A percentile compares a stretch with the other conserved stretches of the same genome.
Evolutionary conservation across 2,797 vertebrate species (phyloP).

Genomic region (Diplodus puntazzo): DNA sequence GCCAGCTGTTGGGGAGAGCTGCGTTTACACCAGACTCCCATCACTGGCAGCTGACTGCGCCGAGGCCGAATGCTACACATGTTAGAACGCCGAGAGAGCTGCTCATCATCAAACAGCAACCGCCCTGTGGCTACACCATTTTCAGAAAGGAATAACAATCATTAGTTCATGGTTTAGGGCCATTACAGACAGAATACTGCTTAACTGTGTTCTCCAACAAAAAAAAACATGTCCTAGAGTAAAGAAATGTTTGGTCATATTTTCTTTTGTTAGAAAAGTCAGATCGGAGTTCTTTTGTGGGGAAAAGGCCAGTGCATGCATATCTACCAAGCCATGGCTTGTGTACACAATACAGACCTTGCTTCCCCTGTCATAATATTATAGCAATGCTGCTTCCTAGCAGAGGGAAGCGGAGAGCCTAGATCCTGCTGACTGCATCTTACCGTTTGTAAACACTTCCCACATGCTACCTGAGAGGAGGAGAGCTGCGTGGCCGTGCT

Average conservation of each 20-base stretch:
- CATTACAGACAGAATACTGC: constrained; percentile 4
- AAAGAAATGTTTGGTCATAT: too few relatives aligned
- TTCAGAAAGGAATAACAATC: constrained; percentile 15
- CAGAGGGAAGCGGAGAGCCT: constrained; percentile 33
- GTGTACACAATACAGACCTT: constrained; percentile 9
- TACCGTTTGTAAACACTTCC: constrained; percentile 85
- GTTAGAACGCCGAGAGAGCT: constrained; percentile 30
- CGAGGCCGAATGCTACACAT: constrained; percentile 20
- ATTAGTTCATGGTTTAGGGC: constrained; percentile 4
- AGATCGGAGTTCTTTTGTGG: not conserved
- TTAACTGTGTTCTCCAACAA: not conserved
- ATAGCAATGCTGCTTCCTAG: constrained; percentile 23
- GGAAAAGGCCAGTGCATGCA: not conserved
- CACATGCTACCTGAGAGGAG: constrained; percentile 82
- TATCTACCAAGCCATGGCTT: constrained; percentile 2
- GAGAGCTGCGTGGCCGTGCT: constrained; percentile 55
- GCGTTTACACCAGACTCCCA: constrained; percentile 51
- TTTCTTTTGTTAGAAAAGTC: not conserved
- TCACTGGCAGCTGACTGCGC: constrained; percentile 71
- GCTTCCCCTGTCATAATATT: constrained; percentile 9
- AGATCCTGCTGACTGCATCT: constrained; percentile 65
- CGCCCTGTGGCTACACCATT: constrained; percentile 8
- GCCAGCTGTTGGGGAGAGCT: constrained; percentile 69
- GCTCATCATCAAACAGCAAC: constrained; percentile 25
- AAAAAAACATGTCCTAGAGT: not conserved